Percentiles rank a stretch among this genome's conserved stretches.
Conservation (phyloP, 2,888 invertebrate genomes). For the Germaria angustata region DNA sequence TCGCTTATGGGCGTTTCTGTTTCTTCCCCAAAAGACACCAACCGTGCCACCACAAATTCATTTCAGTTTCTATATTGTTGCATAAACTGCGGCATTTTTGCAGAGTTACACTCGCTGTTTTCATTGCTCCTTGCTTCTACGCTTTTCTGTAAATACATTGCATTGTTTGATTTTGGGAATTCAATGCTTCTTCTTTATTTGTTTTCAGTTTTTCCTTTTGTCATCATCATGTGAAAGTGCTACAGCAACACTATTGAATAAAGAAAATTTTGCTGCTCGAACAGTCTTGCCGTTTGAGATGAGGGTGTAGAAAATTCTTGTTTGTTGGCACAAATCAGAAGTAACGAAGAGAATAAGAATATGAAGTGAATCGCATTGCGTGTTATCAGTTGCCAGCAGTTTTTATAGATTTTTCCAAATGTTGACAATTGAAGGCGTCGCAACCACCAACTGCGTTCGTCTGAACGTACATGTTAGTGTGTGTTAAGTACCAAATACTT, state of each 20-base stretch:
- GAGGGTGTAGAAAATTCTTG: constrained; percentile 37
- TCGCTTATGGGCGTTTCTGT: no score
- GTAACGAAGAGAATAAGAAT: neutral
- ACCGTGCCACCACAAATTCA: no score
- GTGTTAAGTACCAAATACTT: neutral
- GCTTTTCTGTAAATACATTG: constrained; percentile 2
- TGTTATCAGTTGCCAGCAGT: constrained; percentile 38
- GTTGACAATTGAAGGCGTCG: no score
- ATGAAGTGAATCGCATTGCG: neutral
- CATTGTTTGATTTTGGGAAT: constrained; percentile 11
- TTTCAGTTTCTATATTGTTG: no score
- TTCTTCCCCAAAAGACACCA: no score
- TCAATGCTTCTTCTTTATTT: neutral
- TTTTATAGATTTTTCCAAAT: neutral
- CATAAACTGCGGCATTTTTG: no score
- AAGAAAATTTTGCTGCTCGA: neutral
- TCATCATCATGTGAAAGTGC: neutral
- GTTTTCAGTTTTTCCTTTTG: neutral
- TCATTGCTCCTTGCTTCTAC: neutral
- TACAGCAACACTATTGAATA: constrained; percentile 3
- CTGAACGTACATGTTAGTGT: neutral
- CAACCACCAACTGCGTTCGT: neutral
- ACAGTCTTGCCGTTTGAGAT: neutral
- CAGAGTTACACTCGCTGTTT: neutral
- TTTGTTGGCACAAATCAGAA: constrained; percentile 14